Evolutionary conservation across 2,113 vertebrate genomes (phyloP).

Genomic region (Tonatia bakeri): DNA sequence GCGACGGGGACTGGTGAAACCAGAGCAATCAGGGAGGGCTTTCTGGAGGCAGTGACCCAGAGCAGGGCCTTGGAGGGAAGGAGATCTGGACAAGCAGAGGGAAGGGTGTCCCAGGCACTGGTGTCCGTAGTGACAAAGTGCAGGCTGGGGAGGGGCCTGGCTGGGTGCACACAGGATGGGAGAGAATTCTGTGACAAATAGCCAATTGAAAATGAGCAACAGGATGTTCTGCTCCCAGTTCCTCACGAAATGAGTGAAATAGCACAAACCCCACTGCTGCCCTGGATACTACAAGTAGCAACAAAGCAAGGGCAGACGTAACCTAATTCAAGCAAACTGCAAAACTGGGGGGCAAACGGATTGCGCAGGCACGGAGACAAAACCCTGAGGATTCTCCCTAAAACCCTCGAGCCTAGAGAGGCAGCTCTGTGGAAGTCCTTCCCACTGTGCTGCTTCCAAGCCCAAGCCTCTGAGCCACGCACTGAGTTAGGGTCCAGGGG

Average conservation of each 20-base stretch:
- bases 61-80: not conserved
- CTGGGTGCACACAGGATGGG: not conserved
- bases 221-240: not conserved
- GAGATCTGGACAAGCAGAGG: not conserved
- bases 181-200: not conserved
- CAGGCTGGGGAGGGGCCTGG: not conserved
- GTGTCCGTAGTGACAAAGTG: rapidly evolving
- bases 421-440: not conserved
- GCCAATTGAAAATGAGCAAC: not conserved
- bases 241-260: not conserved
- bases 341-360: not conserved
- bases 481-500: not conserved
- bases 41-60: not conserved
- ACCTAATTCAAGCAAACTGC: rapidly evolving
- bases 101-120: not conserved
- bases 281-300: not conserved
- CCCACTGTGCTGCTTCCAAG: not conserved
- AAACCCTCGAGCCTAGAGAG: not conserved
- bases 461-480: not conserved
- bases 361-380: not conserved
- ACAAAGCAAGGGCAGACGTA: not conserved
- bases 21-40: not conserved
- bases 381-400: not conserved
- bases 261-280: not conserved
- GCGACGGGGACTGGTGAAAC: not conserved